Base-by-base conservation (phyloP, 2,888 invertebrate species). In the Tribolium freemani region DNA sequence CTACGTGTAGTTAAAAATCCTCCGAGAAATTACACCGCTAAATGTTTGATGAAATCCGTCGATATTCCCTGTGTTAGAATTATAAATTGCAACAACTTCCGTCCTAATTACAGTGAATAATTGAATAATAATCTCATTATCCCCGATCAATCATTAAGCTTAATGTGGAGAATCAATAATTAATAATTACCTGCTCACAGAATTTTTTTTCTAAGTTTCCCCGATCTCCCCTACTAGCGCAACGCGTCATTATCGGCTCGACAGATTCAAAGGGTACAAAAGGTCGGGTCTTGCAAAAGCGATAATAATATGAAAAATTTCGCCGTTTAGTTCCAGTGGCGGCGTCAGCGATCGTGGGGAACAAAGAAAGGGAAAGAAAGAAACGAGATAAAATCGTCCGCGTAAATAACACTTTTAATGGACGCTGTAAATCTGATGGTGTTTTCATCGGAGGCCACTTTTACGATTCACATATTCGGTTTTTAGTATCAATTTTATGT, bases 401-500 rank as follows among this genome's bases (percentile, higher is more conserved):
- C 67, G 67, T 48, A 67, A 67, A 67, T 67, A 67, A 57, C 67
- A 26, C 46, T 54, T 56, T 66, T 66, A 66, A 66, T 68, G 68
- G 68, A 68, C 44, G 68, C 38, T 58, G 58, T 68, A 68, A 68
- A 68, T 60, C 69, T 50, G 66, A 56, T 66, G 66, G 56, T 54
- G 45, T 53, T 45, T 66, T 66, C 54, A 64, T 64, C 67, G 67
- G 56, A 50, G 50, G 67, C 58, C 51, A 50, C 68, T 68, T 69
- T 69, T 68, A 69, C 69, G 69, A 69, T 51, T 60, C 60, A 31
- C 68, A 21, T 48, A 31, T 69, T 68, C 64, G 64, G 53, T 16
- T 66, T 64, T 68, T 68, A 68, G 21, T 68, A 50, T 48, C 68
- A 50, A 58, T 68, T 68, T 68, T 68, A 68, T 68, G 68, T 53